phyloP scores from a whole-genome alignment of 2,797 vertebrate species.

The Knipowitschia caucasica region DNA sequence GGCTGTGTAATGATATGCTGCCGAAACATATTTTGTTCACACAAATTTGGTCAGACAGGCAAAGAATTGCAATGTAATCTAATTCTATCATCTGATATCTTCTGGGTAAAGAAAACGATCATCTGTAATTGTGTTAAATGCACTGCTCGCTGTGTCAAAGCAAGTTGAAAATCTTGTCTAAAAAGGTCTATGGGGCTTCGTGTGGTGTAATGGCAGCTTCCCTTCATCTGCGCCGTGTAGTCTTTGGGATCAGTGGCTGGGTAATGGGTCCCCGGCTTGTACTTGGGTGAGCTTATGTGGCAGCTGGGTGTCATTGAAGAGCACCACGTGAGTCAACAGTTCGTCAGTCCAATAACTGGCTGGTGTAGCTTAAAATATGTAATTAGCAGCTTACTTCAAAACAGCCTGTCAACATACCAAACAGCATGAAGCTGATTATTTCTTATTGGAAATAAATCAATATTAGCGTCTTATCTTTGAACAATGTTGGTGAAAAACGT shows the following conservation, averaged over 20 bases:
- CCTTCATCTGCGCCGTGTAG: conserved; percentile 21
- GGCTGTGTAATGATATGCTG: not conserved
- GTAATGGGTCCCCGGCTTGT: conserved; percentile 41
- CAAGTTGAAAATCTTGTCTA: conserved; percentile 8
- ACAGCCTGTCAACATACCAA: not conserved
- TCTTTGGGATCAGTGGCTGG: conserved; percentile 26
- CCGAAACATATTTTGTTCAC: not conserved
- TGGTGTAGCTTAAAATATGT: conserved; percentile 42
- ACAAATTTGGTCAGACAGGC: not conserved
- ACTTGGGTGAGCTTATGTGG: conserved; percentile 48
- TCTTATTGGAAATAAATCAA: not conserved
- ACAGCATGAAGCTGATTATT: conserved; percentile 6
- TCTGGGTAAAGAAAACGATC: conserved; percentile 4
- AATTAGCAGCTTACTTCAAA: conserved; percentile 42
- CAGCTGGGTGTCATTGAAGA: conserved; percentile 51
- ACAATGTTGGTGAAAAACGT: not conserved
- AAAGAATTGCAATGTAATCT: not conserved
- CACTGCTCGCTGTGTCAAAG: conserved; percentile 6
- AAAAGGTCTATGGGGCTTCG: conserved; percentile 15
- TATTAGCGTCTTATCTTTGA: conserved; percentile 8
- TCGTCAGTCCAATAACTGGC: conserved; percentile 42
- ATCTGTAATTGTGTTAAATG: not conserved
- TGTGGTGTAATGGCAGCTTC: conserved; percentile 30
- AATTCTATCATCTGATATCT: conserved; percentile 3
- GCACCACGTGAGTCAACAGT: conserved; percentile 47